Evolutionary conservation across 1,140 invertebrate species (phyloP).

Genomic region (Pseudomyrmex gracilis): DNA sequence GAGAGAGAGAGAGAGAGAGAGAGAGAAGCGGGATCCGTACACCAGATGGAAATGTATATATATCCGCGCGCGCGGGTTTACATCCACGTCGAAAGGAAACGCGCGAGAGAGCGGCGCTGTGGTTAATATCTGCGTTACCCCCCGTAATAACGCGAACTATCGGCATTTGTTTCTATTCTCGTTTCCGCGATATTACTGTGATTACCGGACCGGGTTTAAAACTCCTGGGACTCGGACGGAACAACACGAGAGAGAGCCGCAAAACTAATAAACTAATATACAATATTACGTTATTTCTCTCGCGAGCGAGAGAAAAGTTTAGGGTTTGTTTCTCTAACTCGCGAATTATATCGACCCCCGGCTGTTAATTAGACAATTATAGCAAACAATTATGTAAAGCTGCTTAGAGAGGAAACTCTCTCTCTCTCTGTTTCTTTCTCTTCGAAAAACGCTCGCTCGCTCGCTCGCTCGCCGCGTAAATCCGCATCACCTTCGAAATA

Average conservation of each 20-base stretch:
- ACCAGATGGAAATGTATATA: neutral
- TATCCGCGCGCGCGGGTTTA: constrained; percentile 19
- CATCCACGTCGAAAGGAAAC: constrained; percentile 22
- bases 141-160: constrained; percentile 50
- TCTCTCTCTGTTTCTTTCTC: too few species aligned
- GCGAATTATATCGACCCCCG: neutral
- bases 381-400: neutral
- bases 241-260: neutral
- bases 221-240: neutral
- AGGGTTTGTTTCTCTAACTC: neutral
- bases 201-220: constrained; percentile 17
- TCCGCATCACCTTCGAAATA: neutral
- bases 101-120: neutral
- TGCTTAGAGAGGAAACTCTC: neutral
- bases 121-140: constrained; percentile 36
- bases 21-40: neutral
- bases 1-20: neutral
- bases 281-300: neutral
- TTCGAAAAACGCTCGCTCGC: neutral
- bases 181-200: constrained; percentile 22
- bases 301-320: neutral
- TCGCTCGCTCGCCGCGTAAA: neutral
- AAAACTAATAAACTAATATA: neutral
- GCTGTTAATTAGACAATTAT: neutral
- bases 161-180: constrained; percentile 42